Evolutionary conservation across 2,797 vertebrate genomes (phyloP), one percentile per base, ranked within the genome.

Genomic region (Nyctalus aviator): DNA sequence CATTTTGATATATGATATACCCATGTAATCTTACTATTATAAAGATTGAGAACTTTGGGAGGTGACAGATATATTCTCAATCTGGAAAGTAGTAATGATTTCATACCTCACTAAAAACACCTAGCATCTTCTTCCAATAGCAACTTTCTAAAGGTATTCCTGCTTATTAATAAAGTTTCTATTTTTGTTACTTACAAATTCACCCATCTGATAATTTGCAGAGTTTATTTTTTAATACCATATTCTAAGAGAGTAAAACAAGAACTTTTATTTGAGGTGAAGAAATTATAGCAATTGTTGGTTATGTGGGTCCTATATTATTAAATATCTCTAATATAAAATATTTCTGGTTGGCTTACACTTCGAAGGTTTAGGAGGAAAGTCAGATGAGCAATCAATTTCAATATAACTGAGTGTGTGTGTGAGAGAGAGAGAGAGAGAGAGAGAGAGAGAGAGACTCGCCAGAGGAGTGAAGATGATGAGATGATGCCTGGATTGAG

Each of bases 221-320:
- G 35, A 82, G 46, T 89, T 95, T 55, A 82, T 46, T 82, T 93
- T 88, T 95, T 64, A 91, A 84, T 23, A 50, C 21, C 23, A 85
- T n/a, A 75, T 50, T 89, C 86, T 57, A 57, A 92, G 21, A 48
- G n/a, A 35, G 6, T 9, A 23, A 82, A 44, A 85, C 17, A 81
- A 30, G 14, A 76, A 44, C 59, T 77, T 93, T 90, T 53, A 13
- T 62, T n/a, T 77, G 62, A 82, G 41, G 44, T 55, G 30, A 55
- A 64, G 55, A 76, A 46, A 77, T 21, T 44, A 32, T 62, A 48
- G 27, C 7, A 79, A 23, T 66, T 79, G 27, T 55, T 57, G 48
- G 48, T 13, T 32, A 32, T 59, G 48, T 75, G 75, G 30, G 66
- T 68, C 10, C 55, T 73, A 44, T 27, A 68, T 48, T 84, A 50